Evolutionary conservation across 1,140 invertebrate genomes (phyloP).

Genomic region (Oryctes rhinoceros): DNA sequence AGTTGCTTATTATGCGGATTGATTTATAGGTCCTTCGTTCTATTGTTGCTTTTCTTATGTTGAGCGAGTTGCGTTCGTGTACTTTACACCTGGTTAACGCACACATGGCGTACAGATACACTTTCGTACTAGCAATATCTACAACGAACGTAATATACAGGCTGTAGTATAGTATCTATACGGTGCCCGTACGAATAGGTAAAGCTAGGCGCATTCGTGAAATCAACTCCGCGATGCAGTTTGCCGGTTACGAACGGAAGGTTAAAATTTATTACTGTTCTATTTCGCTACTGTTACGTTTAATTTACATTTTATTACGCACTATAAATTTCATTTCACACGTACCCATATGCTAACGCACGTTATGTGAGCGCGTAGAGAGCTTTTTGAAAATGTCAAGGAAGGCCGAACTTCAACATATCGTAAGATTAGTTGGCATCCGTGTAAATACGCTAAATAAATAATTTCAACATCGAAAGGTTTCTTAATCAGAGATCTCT

Average conservation of each 20-base stretch:
- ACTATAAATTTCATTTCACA: constrained; percentile 20
- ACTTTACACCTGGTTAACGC: constrained; percentile 35
- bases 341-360: neutral
- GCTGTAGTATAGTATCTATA: no score
- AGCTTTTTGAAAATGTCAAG: no score
- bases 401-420: no score
- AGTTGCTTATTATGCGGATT: constrained; percentile 32
- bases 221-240: constrained; percentile 2
- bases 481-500: no score
- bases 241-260: neutral
- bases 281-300: constrained; percentile 33
- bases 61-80: constrained; percentile 15
- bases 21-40: constrained; percentile 20
- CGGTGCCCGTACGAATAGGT: neutral
- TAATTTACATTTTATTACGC: constrained; percentile 34
- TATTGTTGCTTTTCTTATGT: constrained; percentile 30
- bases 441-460: no score
- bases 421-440: no score
- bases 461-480: no score
- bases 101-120: neutral
- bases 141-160: neutral
- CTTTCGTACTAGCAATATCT: neutral
- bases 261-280: constrained; percentile 25
- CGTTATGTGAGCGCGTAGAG: neutral
- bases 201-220: neutral